Conservation (phyloP, 2,797 vertebrate genomes). For the Pygocentrus nattereri region DNA sequence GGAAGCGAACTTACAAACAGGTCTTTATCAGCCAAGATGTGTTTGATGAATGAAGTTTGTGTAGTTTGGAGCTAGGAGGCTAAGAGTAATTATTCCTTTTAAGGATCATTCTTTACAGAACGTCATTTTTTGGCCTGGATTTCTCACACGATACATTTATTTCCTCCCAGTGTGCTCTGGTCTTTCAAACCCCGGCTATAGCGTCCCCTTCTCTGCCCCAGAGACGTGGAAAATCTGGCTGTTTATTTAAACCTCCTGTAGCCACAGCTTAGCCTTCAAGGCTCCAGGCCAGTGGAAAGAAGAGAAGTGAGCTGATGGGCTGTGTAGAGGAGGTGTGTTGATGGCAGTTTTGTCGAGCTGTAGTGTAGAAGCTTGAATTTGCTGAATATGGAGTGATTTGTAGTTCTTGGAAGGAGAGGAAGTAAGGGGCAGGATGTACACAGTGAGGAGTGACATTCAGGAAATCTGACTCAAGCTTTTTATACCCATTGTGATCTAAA, state of each 20-base stretch:
- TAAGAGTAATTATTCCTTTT: no score
- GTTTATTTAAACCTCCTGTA: constrained; percentile 8
- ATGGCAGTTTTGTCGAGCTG: no score
- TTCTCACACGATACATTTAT: not conserved
- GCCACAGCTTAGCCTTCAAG: not conserved
- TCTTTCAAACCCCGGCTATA: not conserved
- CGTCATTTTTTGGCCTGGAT: not conserved
- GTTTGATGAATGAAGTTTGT: no score
- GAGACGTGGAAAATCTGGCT: not conserved
- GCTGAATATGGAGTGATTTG: not conserved
- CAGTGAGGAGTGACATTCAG: not conserved
- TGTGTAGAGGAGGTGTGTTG: not conserved
- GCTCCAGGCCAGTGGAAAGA: not conserved
- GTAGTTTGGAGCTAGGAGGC: no score
- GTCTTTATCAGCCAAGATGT: no score
- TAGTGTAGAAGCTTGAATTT: not conserved
- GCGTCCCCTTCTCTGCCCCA: not conserved
- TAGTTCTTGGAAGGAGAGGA: not conserved
- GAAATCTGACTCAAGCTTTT: not conserved
- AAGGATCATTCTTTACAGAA: no score
- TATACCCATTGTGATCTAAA: constrained; percentile 1
- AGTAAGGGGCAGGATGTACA: not conserved
- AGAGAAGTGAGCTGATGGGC: not conserved
- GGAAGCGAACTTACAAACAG: no score
- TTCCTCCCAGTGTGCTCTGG: not conserved